A percentile compares a stretch with the other conserved stretches of the same genome.
These are phyloP conservation scores for Sisyra terminalis DNA, from an alignment of 2,888 invertebrate genomes.

Conservation along the genomic window DNA sequence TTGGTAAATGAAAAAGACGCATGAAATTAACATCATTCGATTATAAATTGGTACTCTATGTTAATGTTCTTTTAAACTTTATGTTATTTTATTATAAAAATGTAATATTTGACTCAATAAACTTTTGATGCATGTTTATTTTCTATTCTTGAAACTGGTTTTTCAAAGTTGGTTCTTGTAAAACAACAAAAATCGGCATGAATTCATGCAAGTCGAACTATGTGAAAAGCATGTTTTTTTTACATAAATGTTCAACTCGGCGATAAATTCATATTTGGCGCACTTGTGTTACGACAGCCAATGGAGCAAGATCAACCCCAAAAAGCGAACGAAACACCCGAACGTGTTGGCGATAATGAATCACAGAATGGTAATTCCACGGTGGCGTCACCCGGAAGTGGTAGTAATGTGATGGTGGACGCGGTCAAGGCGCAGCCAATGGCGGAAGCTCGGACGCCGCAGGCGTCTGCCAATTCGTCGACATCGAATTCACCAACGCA, in stretches of 20 bases:
- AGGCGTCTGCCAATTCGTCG: conserved; percentile 5
- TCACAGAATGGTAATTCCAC: too few species aligned
- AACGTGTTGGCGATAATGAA: not conserved
- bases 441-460: not conserved
- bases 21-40: too few species aligned
- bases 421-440: not conserved
- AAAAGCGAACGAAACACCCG: conserved; percentile 2
- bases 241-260: not conserved
- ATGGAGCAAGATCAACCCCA: conserved; percentile 13
- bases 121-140: not conserved
- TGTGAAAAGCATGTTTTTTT: not conserved
- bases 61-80: not conserved
- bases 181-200: too few species aligned
- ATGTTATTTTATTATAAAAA: too few species aligned
- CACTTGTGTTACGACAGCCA: conserved; percentile 9
- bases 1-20: too few species aligned
- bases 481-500: conserved; percentile 11
- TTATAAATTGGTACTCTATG: too few species aligned
- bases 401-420: too few species aligned
- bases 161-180: too few species aligned
- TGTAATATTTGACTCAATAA: not conserved
- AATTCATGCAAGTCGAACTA: not conserved
- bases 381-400: not conserved
- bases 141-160: too few species aligned
- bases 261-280: not conserved